Evolutionary conservation across 2,888 invertebrate species (phyloP), one percentile per base, ranked within the genome.

Genomic region (Cylloceria caligata): DNA sequence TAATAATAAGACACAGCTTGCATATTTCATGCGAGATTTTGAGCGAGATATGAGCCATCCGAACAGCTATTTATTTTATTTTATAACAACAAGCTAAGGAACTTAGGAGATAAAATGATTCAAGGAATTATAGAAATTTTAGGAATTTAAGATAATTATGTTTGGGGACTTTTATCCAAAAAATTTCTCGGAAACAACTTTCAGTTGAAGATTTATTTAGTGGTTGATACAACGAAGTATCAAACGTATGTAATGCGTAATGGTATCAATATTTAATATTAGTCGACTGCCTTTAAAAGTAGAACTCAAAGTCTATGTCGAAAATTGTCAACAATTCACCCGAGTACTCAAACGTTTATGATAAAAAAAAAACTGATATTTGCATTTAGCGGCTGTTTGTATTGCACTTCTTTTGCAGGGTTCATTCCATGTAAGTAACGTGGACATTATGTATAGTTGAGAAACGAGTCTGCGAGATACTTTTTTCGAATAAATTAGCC

Each of bases 401-500:
- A 36, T 47, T 19, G 0, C 30, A 47, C 27, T 36, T 49, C 24
- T 24, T 47, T 21, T n/a, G 36, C 47, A 36, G 19, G 21, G 34
- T 64, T 52, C 21, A 19, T 30, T 49, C n/a, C 7, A 4, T 24
- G 9, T 27, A 45, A 39, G 16, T 39, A 64, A 19, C n/a, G 16
- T 21, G 2, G 30, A 19, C 6, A 11, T 11, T 47, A 39, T 57
- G 19, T 13, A 36, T 52, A 16, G 27, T 1, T 13, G 16, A 47
- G 62, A 64, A 52, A 52, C 19, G 64, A 64, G 64, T 52, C 19
- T 21, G 16, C 27, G 16, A 64, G 52, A 39, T 39, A 64, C 73
- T 65, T 74, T 64, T 36, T 65, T 64, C 21, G 65, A 30, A 74
- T 27, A 27, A 39, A 65, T 74, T 55, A 74, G 11, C 42, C 7